These are phyloP conservation scores for Tenthredo amoena DNA, from an alignment of 2,888 invertebrate genomes.

Conservation along the genomic window DNA sequence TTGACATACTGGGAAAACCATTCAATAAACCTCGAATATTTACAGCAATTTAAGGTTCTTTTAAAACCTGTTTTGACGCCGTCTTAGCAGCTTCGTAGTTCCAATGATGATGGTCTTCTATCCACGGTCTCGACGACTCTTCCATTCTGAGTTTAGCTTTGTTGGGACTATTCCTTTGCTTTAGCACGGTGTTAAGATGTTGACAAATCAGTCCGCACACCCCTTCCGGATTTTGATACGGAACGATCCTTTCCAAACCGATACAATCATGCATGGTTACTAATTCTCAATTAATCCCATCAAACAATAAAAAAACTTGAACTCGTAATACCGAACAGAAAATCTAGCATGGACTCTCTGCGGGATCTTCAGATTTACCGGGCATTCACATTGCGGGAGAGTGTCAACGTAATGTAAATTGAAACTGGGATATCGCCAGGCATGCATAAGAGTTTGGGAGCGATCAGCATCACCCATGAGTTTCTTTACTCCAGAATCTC, in stretches of 20 bases:
- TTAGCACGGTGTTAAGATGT: constrained; percentile 57
- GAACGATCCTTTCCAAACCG: constrained; percentile 58
- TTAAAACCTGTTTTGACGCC: constrained; percentile 76
- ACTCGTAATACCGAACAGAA: constrained; percentile 61
- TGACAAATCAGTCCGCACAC: constrained; percentile 55
- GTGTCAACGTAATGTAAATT: constrained; percentile 62
- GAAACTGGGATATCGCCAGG: constrained; percentile 74
- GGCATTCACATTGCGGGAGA: constrained; percentile 50
- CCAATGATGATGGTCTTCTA: constrained; percentile 73
- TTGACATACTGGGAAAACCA: neutral
- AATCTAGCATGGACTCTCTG: constrained; percentile 61
- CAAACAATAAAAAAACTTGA: neutral
- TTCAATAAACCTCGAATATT: neutral
- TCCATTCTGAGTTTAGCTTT: constrained; percentile 57
- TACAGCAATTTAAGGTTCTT: neutral
- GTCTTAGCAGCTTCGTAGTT: constrained; percentile 77
- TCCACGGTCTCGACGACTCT: constrained; percentile 73
- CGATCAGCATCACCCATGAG: constrained; percentile 57
- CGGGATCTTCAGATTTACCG: constrained; percentile 59
- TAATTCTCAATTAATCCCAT: neutral
- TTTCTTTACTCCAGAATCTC: constrained; percentile 57
- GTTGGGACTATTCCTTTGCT: constrained; percentile 60
- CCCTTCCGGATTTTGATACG: constrained; percentile 59
- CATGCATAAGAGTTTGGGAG: constrained; percentile 73
- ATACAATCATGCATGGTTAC: neutral